These are phyloP conservation scores for Candidula unifasciata DNA, from an alignment of 2,888 invertebrate species.

Conservation along the genomic window DNA sequence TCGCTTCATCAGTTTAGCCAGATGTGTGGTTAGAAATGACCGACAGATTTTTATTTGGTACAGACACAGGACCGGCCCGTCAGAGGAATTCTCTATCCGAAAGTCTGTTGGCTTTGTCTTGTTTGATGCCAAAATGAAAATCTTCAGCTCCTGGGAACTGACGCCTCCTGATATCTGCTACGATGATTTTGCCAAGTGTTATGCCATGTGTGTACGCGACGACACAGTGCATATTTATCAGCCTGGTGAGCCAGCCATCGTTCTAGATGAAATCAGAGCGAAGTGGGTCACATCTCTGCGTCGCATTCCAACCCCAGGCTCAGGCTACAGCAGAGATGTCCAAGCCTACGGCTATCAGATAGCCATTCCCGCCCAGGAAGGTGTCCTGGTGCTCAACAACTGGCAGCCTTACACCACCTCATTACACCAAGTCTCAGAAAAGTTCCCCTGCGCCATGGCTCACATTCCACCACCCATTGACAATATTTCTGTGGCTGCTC, in stretches of 20 bases:
- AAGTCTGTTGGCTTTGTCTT: slow-evolving; percentile 74
- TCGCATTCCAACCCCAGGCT: slow-evolving; percentile 63
- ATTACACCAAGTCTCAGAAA: slow-evolving; percentile 69
- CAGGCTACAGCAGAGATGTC: slow-evolving; percentile 55
- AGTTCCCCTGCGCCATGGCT: slow-evolving; percentile 63
- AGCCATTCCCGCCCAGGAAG: slow-evolving; percentile 65
- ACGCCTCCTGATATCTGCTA: slow-evolving; percentile 72
- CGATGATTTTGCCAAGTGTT: slow-evolving; percentile 71
- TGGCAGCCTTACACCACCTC: slow-evolving; percentile 73
- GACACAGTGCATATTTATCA: slow-evolving; percentile 72
- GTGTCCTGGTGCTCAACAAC: slow-evolving; percentile 72
- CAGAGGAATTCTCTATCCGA: slow-evolving; percentile 75
- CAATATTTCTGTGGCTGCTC: slow-evolving; percentile 71
- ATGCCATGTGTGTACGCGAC: slow-evolving; percentile 71
- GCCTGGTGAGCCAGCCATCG: slow-evolving; percentile 72
- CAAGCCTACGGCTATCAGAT: slow-evolving; percentile 68
- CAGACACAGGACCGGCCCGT: slow-evolving; percentile 74
- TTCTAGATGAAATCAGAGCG: slow-evolving; percentile 72
- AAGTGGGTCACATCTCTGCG: slow-evolving; percentile 73
- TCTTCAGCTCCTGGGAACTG: slow-evolving; percentile 71
- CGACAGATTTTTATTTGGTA: slow-evolving; percentile 74
- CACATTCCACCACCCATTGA: slow-evolving; percentile 75
- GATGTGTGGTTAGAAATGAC: slow-evolving; percentile 71
- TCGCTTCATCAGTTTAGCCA: slow-evolving; percentile 73
- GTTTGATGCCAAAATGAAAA: slow-evolving; percentile 73